A percentile compares a stretch with the other conserved stretches of the same genome.
These are phyloP conservation scores for Acanthisitta chloris DNA, from an alignment of 2,113 vertebrate species.

Conservation along the genomic window DNA sequence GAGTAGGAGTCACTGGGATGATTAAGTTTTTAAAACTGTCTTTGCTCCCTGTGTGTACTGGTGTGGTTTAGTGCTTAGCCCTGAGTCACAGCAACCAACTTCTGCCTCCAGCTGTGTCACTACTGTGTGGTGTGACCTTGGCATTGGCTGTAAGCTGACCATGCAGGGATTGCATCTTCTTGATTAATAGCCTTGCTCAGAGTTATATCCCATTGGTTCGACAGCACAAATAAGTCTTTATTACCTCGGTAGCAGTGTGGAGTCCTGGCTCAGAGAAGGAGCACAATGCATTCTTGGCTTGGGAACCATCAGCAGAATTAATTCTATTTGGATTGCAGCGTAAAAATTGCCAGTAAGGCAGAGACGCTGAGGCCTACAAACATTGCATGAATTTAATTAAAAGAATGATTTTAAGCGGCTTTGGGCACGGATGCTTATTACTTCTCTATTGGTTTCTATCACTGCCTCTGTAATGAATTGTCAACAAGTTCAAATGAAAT, in stretches of 20 bases:
- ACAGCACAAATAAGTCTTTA: constrained; percentile 33
- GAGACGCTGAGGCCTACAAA: not conserved
- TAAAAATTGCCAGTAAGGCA: not conserved
- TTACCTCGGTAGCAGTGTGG: not conserved
- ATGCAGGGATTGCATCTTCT: not conserved
- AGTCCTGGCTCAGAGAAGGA: constrained; percentile 11
- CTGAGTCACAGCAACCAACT: not conserved
- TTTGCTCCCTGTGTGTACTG: not conserved
- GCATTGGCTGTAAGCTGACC: not conserved
- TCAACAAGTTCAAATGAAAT: not conserved
- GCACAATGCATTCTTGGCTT: not conserved
- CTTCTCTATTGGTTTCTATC: constrained; percentile 4
- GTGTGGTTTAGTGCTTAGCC: not conserved
- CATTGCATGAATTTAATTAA: constrained; percentile 14
- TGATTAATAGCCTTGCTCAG: constrained; percentile 32
- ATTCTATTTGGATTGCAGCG: not conserved
- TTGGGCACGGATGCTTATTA: not conserved
- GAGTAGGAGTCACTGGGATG: not conserved
- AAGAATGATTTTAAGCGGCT: constrained; percentile 11
- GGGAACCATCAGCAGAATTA: constrained; percentile 10
- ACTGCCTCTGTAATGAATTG: not conserved
- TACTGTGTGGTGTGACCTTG: not conserved
- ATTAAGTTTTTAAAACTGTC: not conserved
- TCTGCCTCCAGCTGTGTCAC: not conserved
- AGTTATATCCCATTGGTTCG: not conserved